A percentile compares a stretch with the other conserved stretches of the same genome.
Evolutionary conservation across 2,113 vertebrate genomes (phyloP).

Genomic region (Calyptomena viridis): DNA sequence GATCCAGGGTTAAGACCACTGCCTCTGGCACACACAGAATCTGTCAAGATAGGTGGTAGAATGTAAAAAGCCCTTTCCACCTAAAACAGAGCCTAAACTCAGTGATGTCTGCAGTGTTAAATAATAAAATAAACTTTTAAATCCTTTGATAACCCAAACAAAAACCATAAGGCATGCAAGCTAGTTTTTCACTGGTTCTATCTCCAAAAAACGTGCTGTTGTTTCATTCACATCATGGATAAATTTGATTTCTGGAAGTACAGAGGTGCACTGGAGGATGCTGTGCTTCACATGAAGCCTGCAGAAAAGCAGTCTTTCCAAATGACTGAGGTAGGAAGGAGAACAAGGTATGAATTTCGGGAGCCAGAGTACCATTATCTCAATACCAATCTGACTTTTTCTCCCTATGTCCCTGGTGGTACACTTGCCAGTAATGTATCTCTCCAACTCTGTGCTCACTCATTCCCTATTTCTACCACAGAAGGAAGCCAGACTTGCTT

Average conservation of each 20-base stretch:
- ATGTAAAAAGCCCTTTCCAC: neutral
- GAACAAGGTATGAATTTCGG: neutral
- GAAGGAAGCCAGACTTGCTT: neutral
- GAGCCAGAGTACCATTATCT: neutral
- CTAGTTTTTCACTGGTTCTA: neutral
- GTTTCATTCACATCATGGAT: neutral
- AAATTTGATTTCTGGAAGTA: neutral
- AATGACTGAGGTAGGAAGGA: rapidly evolving
- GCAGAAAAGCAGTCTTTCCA: neutral
- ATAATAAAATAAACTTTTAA: neutral
- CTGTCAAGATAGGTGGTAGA: neutral
- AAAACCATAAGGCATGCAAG: neutral
- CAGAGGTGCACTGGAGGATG: neutral
- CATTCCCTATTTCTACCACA: neutral
- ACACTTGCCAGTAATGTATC: rapidly evolving
- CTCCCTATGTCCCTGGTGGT: neutral
- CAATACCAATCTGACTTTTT: neutral
- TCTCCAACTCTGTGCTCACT: neutral
- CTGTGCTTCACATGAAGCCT: neutral
- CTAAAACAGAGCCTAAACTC: neutral
- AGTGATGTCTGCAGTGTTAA: neutral
- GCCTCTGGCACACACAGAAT: neutral
- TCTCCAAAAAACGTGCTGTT: neutral
- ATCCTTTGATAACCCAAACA: neutral
- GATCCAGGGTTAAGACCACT: conserved; percentile 45